Evolutionary conservation across 2,113 vertebrate species (phyloP), one percentile per base, ranked within the genome.

Genomic region (Myrmecobius fasciatus): DNA sequence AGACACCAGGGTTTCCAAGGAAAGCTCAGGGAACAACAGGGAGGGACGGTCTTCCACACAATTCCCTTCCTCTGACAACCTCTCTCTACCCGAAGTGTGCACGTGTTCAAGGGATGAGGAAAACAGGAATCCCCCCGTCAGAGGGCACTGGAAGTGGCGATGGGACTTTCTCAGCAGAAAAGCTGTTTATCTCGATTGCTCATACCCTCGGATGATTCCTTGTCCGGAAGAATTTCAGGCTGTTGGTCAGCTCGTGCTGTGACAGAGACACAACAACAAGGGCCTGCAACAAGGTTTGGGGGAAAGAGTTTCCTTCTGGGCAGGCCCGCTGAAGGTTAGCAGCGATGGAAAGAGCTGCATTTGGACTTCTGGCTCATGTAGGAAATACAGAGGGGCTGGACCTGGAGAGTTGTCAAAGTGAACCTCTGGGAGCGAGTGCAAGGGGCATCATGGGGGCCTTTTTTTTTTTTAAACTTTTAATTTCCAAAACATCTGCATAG

Each of bases 281-380:
- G 17, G 67, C 90, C 53, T 17, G 56, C 0, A 28, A n/a, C 25
- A 56, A 48, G 25, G 92, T 88, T 83, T 83, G 7, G 67, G 36
- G 47, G 56, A 48, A 46, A 60, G 31, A 26, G 90, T 92, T 93
- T 88, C 94, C 83, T 53, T 91, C 43, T n/a, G 94, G 53, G 67
- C 14, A 75, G 36, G 67, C 31, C n/a, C 67, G 43, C 11, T 31
- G 26, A 49, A 14, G 92, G 46, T 52, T 2, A 52, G n/a, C 1
- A 5, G 90, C 51, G 51, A 51, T 2, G 6, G 25, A 48, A 91
- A 36, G 51, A 93, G 51, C 88, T 4, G 25, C 28, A 26, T 92
- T 54, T 53, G 52, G 0, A 43, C 12, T 53, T 46, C 49, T 5
- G 89, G 60, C 52, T 89, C 26, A 31, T 48, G 20, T 43, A 11